Percentiles rank a stretch among this genome's conserved stretches.
Conservation (phyloP, 92 coral and sea anemone species). For the Desmophyllum pertusum region DNA sequence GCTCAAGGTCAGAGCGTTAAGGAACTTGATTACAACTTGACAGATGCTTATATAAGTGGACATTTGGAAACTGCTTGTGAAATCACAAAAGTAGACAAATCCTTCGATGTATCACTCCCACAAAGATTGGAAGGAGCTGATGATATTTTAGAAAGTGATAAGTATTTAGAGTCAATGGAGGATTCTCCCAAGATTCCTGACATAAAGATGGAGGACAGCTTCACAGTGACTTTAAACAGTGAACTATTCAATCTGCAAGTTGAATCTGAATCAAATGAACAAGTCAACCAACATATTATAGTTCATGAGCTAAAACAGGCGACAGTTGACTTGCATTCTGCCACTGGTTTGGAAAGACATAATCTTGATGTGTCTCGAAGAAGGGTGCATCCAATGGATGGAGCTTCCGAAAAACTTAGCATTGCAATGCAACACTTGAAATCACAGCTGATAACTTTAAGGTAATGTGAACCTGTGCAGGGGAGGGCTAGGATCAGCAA, state of each 20-base stretch:
- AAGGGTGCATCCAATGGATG: not conserved
- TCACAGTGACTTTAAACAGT: not conserved
- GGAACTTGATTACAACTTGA: not conserved
- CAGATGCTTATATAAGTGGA: not conserved
- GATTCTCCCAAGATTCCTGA: not conserved
- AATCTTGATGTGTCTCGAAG: not conserved
- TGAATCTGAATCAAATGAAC: conserved; percentile 5
- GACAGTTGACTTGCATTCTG: not conserved
- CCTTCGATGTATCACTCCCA: not conserved
- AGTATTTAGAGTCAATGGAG: not conserved
- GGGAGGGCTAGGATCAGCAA: not conserved
- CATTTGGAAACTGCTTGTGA: not conserved
- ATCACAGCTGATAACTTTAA: conserved; percentile 22
- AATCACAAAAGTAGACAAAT: not conserved
- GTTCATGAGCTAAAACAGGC: not conserved
- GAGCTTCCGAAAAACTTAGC: conserved; percentile 2
- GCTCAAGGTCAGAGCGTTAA: not conserved
- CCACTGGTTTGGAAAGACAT: not conserved
- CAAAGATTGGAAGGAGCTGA: not conserved
- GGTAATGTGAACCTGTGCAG: conserved; percentile 13
- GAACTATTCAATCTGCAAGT: not conserved
- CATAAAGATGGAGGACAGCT: not conserved
- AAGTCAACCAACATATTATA: not conserved
- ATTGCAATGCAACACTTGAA: conserved; percentile 6
- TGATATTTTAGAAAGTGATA: not conserved